Evolutionary conservation across 2,797 vertebrate species (phyloP), one percentile per base, ranked within the genome.

Genomic region (Antennarius maculatus): DNA sequence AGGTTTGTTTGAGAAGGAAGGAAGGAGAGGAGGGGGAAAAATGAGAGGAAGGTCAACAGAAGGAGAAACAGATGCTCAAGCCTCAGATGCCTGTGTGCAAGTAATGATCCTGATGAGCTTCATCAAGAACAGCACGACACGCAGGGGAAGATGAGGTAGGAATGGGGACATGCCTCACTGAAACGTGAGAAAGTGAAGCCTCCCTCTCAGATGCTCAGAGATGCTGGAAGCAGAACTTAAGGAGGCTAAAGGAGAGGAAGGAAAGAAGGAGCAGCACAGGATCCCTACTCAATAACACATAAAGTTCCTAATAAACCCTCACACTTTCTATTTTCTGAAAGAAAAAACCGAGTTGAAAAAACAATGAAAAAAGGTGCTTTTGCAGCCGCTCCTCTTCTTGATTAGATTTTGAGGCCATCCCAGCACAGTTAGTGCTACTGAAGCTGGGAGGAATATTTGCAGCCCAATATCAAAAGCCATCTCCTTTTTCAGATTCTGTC

Each of bases 61-160:
- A 91, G 90, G 90, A 92, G 84, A 92, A 84, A 82, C 91, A 93
- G 88, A 90, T 89, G 89, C 88, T 91, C 54, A 28, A 72, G 82
- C 75, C 80, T 88, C 72, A 59, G 80, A 87, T 84, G 87, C 86
- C 86, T 87, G 74, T 76, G 84, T 57, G 71, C 66, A 70, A 88
- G 91, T 90, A 90, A 92, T 93, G 87, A 82, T 85, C 76, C 82
- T 86, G 83, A 91, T 88, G 85, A 91, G 89, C 88, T 83, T 91
- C 75, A 82, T 79, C 13, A 53, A 76, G 74, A 87, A 85, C 71
- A 18, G 66, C 73, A 82, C 56, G 74, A 83, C 82, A 80, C 46
- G 63, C 55, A 17, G 59, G 62, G 78, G 77, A 78, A 74, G 68
- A 81, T 64, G 71, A 76, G 76, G 74, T n/a, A 50, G 71, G 87